Base-by-base conservation (phyloP, 2,888 invertebrate species). In the Epinotia nisella region DNA sequence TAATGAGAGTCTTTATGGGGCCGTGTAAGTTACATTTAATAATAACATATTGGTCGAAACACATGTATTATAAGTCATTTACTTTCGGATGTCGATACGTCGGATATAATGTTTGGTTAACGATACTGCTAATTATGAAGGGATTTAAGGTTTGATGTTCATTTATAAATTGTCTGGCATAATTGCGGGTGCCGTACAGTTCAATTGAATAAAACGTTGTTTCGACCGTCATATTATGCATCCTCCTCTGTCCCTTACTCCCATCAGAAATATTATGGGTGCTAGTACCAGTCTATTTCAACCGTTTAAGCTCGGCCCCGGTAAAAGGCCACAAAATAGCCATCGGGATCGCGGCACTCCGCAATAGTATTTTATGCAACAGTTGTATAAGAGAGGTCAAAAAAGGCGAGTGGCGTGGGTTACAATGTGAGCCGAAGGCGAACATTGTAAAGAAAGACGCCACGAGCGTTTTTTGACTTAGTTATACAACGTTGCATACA, bases 1-100 rank as follows among this genome's bases (percentile, higher is more conserved):
- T 87, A 86, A 87, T 85, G 85, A 81, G 81, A 66, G 66, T 49
- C 61, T 61, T 72, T 68, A 62, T 56, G 75, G 61, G 49, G 53
- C 53, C 75, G 60, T 59, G 53, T 61, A 60, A 29, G 61, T 45
- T 62, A 67, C 67, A 67, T 72, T 64, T 68, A 72, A 72, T 72
- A 72, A 68, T 56, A 64, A 64, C 61, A 35, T 68, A 61, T 67
- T 61, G 71, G 60, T 55, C 24, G 71, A 45, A 66, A 66, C 29
- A 66, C 35, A 21, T 56, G 56, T 45, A 70, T 70, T 70, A 58
- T 51, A 66, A 41, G 53, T 51, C 49, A 64, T 65, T 71, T 66
- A 71, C 59, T 71, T 71, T 71, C 39, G 51, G 58, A 53, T 70
- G 69, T 61, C 60, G 65, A 71, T 66, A 19, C 19, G 35, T 60